phyloP scores from a whole-genome alignment of 2,888 invertebrate species.

The Conops quadrifasciatus region DNA sequence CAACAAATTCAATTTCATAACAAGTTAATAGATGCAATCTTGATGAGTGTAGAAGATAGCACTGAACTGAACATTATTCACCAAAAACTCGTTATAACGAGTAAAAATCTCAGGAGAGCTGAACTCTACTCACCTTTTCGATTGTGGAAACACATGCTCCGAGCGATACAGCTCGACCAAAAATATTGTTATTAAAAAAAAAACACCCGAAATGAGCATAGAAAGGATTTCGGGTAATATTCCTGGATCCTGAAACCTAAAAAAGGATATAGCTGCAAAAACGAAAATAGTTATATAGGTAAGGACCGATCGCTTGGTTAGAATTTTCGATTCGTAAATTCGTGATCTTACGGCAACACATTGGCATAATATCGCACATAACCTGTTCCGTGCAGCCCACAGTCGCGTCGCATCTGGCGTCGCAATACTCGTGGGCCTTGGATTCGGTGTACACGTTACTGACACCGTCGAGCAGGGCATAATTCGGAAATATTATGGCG shows the following conservation, averaged over 20 bases:
- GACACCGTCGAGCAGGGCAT: slow-evolving; percentile 53
- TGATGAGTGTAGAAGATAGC: not conserved
- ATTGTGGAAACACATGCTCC: slow-evolving; percentile 45
- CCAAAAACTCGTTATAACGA: not conserved
- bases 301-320: too few relatives aligned
- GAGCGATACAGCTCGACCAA: slow-evolving; percentile 51
- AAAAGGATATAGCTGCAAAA: slow-evolving; percentile 46
- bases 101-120: not conserved
- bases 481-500: slow-evolving; percentile 51
- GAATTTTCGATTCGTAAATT: too few relatives aligned
- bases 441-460: slow-evolving; percentile 51
- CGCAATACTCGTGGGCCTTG: slow-evolving; percentile 46
- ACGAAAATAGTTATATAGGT: not conserved
- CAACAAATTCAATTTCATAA: not conserved
- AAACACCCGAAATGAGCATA: slow-evolving; percentile 42
- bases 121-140: slow-evolving; percentile 4
- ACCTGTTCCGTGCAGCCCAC: slow-evolving; percentile 43
- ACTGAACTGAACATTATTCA: not conserved
- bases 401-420: slow-evolving; percentile 41
- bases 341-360: slow-evolving; percentile 50
- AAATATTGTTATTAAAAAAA: slow-evolving; percentile 45
- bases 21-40: not conserved
- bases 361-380: slow-evolving; percentile 49
- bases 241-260: slow-evolving; percentile 52
- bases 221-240: slow-evolving; percentile 47